phyloP scores from a whole-genome alignment of 2,797 vertebrate species.

The Poeciliopsis presidionis region DNA sequence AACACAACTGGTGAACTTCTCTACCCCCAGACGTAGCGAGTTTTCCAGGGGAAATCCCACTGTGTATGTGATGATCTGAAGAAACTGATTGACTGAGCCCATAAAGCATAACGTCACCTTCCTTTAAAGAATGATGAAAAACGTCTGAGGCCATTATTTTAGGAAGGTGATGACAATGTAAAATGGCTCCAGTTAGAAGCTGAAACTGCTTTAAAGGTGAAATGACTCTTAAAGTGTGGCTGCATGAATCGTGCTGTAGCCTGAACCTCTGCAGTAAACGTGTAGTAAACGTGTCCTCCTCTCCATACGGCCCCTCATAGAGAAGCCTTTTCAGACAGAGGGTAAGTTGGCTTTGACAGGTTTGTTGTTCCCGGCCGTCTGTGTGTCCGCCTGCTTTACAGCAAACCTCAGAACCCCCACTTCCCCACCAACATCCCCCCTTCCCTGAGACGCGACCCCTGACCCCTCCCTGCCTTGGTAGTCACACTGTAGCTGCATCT shows the following conservation, averaged over 20 bases:
- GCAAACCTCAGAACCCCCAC: conserved; percentile 33
- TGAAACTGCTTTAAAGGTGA: neutral
- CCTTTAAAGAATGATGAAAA: no score
- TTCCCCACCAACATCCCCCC: conserved; percentile 28
- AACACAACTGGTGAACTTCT: no score
- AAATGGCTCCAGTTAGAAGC: no score
- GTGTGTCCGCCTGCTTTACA: conserved; percentile 61
- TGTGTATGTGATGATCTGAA: no score
- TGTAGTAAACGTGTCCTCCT: conserved; percentile 55
- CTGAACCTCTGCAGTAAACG: conserved; percentile 1
- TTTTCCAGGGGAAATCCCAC: no score
- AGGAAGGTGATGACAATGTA: no score
- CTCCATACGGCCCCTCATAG: conserved; percentile 63
- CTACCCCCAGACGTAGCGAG: no score
- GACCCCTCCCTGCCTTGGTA: conserved; percentile 42
- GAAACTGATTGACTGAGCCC: neutral
- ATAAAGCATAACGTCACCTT: neutral
- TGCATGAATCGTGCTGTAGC: neutral
- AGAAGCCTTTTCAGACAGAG: conserved; percentile 72
- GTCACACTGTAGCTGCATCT: conserved; percentile 60
- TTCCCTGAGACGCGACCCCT: conserved; percentile 28
- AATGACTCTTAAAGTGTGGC: conserved; percentile 64
- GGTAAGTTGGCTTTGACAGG: conserved; percentile 78
- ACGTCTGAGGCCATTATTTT: no score
- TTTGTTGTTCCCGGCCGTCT: conserved; percentile 52